These are phyloP conservation scores for Leucopsar rothschildi DNA, from an alignment of 2,113 vertebrate genomes.

Conservation along the genomic window DNA sequence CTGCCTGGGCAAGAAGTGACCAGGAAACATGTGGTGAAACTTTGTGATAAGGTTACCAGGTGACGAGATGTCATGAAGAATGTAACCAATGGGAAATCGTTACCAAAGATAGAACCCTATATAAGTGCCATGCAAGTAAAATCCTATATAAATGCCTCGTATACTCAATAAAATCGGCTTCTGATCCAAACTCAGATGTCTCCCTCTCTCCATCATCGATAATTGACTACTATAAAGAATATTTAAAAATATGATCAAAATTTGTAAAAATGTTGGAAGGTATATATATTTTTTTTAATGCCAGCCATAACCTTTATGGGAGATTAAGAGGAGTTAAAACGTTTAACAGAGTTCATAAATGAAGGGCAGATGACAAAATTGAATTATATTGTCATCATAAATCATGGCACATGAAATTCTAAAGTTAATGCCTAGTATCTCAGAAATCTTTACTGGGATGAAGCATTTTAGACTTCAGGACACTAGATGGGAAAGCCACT, in stretches of 20 bases:
- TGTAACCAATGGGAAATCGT: no score
- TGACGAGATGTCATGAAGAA: no score
- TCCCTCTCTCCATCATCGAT: no score
- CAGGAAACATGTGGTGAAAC: no score
- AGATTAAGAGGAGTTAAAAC: neutral
- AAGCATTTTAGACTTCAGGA: neutral
- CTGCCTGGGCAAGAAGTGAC: no score
- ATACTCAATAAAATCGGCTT: no score
- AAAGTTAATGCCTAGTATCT: neutral
- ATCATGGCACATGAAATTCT: neutral
- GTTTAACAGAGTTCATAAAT: neutral
- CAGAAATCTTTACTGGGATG: neutral
- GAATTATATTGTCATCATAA: neutral
- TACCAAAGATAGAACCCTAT: no score
- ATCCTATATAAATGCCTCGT: no score
- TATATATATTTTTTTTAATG: neutral
- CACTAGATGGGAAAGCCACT: neutral
- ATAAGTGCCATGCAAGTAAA: no score
- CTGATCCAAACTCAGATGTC: no score
- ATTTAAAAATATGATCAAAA: neutral
- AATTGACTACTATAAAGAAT: neutral
- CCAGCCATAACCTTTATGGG: neutral
- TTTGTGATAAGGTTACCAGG: no score
- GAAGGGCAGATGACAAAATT: neutral
- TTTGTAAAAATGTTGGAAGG: neutral